Percentiles rank a stretch among this genome's conserved stretches.
Evolutionary conservation across 2,797 vertebrate species (phyloP).

Genomic region (Vespertilio murinus): DNA sequence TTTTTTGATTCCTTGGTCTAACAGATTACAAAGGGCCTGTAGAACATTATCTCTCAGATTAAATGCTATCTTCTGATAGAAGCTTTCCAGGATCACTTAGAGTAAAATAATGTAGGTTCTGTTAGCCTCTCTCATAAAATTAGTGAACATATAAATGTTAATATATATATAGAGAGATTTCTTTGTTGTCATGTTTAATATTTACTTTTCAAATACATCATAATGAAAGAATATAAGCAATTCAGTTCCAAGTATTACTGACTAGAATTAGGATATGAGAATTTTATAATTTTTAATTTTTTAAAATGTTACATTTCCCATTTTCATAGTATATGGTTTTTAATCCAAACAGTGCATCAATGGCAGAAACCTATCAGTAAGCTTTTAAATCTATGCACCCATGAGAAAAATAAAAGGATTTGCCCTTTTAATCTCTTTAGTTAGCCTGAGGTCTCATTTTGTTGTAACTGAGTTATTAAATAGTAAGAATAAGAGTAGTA

Average conservation of each 20-base stretch:
- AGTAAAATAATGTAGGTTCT: constrained; percentile 25
- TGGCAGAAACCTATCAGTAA: not conserved
- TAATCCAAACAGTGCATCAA: constrained; percentile 1
- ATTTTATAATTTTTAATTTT: constrained; percentile 42
- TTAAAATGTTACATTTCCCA: not conserved
- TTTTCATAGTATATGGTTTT: constrained; percentile 28
- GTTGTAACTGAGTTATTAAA: not conserved
- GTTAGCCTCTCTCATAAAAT: not conserved
- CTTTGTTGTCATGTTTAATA: not conserved
- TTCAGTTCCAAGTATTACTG: not conserved
- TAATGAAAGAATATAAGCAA: constrained; percentile 36
- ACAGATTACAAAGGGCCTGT: not conserved
- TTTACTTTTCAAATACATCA: not conserved
- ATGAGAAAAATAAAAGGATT: constrained; percentile 7
- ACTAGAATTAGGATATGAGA: not conserved
- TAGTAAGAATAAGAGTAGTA: not conserved
- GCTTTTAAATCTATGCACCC: not conserved
- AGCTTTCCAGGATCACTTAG: not conserved
- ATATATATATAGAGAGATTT: not conserved
- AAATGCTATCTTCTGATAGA: constrained; percentile 41
- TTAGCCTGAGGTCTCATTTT: constrained; percentile 30
- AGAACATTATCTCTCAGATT: constrained; percentile 37
- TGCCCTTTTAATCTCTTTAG: constrained; percentile 3
- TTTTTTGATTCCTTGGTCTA: not conserved
- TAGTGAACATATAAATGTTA: not conserved